phyloP scores from a whole-genome alignment of 2,888 invertebrate genomes.

The Lumbricus terrestris region DNA sequence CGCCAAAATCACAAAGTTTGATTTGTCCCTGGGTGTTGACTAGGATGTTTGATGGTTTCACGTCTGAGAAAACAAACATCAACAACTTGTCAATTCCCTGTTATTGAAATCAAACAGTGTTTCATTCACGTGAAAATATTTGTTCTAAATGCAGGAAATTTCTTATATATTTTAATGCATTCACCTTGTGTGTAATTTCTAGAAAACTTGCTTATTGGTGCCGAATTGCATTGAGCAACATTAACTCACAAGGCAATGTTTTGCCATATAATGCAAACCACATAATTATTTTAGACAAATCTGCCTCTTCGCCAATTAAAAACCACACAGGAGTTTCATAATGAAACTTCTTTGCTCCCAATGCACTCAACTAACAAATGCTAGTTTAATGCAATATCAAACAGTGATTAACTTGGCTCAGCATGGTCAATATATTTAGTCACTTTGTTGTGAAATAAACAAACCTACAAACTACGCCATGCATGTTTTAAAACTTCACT shows the following conservation, averaged over 20 bases:
- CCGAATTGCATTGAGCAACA: too few species aligned
- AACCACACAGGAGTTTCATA: neutral
- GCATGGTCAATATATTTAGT: neutral
- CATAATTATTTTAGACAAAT: neutral
- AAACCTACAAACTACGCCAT: neutral
- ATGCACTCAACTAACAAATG: neutral
- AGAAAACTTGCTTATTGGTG: too few species aligned
- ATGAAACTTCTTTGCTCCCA: neutral
- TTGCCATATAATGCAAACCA: neutral
- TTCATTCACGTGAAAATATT: neutral
- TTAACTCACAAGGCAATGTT: neutral
- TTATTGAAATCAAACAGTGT: neutral
- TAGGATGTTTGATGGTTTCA: slow-evolving; percentile 59
- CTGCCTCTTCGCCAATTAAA: neutral
- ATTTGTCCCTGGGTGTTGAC: slow-evolving; percentile 56
- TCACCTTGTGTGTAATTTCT: too few species aligned
- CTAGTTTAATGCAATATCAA: neutral
- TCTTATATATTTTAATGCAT: too few species aligned
- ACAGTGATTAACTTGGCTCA: neutral
- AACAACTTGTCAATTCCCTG: neutral
- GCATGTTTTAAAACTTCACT: neutral
- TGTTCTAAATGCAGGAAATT: too few species aligned
- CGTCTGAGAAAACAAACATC: slow-evolving; percentile 47
- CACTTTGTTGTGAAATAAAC: neutral
- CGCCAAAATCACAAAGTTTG: slow-evolving; percentile 60